Percentiles rank a stretch among this genome's conserved stretches.
Evolutionary conservation across 2,797 vertebrate species (phyloP).

Genomic region (Anisognathus igniventris): DNA sequence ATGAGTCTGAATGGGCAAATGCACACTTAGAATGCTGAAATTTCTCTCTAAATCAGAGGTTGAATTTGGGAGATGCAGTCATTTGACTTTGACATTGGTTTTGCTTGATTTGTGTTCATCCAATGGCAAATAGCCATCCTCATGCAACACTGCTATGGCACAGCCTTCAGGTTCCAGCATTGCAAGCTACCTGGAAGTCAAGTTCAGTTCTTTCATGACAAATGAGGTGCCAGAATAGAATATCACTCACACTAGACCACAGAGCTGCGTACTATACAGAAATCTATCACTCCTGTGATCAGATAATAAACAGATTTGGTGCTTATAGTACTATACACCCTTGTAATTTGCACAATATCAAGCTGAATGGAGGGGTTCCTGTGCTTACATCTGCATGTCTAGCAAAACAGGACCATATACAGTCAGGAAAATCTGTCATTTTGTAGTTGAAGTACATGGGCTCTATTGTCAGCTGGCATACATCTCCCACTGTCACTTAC

Average conservation of each 20-base stretch:
- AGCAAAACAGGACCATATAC: background rate
- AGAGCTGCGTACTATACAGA: background rate
- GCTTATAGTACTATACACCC: background rate
- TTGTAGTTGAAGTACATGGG: background rate
- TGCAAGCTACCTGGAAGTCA: background rate
- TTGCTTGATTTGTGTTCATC: background rate
- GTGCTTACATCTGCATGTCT: background rate
- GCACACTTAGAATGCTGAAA: background rate
- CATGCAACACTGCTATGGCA: background rate
- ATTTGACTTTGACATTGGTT: background rate
- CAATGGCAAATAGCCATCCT: background rate
- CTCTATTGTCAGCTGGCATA: background rate
- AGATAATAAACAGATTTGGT: background rate
- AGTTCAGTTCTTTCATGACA: background rate
- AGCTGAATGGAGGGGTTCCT: background rate
- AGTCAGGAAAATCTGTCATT: background rate
- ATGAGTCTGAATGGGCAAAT: background rate
- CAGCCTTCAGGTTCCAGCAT: background rate
- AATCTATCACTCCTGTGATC: background rate
- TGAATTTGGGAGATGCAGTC: background rate
- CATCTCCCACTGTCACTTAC: background rate
- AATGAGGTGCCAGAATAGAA: background rate
- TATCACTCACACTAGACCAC: rapidly evolving
- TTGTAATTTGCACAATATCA: background rate
- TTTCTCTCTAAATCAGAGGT: background rate